A percentile compares a stretch with the other conserved stretches of the same genome.
Evolutionary conservation across 2,797 vertebrate genomes (phyloP).

Genomic region (Hylomyscus alleni): DNA sequence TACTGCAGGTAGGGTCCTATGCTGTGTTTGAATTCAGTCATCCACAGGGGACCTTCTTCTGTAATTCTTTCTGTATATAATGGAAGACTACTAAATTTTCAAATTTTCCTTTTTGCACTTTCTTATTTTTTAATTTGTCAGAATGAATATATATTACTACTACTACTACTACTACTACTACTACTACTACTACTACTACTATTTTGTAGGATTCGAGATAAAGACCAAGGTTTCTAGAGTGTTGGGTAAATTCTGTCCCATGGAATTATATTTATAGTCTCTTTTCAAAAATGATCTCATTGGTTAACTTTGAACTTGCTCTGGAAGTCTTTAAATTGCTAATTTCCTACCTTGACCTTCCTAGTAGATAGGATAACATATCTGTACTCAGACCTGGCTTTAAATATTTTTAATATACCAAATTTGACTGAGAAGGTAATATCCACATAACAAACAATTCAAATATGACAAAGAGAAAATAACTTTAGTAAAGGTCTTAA

Average conservation of each 20-base stretch:
- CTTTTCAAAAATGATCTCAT: not conserved
- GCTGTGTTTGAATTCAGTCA: not conserved
- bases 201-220: not conserved
- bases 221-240: not conserved
- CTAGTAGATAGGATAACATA: not conserved
- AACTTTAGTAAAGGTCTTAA: conserved; percentile 17
- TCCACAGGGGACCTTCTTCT: not conserved
- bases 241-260: not conserved
- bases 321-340: not conserved
- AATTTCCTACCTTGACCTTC: not conserved
- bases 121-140: conserved; percentile 51
- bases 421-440: conserved; percentile 24
- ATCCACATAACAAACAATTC: conserved; percentile 10
- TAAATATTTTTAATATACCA: not conserved
- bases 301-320: not conserved
- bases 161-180: not conserved
- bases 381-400: not conserved
- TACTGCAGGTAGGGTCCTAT: not conserved
- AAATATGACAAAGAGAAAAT: conserved; percentile 5
- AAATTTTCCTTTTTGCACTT: conserved; percentile 14
- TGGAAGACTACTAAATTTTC: not conserved
- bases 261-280: not conserved
- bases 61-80: not conserved
- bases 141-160: not conserved
- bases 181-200: not conserved